Base-by-base conservation (phyloP, 2,113 vertebrate genomes). In the Ammodytes dubius region DNA sequence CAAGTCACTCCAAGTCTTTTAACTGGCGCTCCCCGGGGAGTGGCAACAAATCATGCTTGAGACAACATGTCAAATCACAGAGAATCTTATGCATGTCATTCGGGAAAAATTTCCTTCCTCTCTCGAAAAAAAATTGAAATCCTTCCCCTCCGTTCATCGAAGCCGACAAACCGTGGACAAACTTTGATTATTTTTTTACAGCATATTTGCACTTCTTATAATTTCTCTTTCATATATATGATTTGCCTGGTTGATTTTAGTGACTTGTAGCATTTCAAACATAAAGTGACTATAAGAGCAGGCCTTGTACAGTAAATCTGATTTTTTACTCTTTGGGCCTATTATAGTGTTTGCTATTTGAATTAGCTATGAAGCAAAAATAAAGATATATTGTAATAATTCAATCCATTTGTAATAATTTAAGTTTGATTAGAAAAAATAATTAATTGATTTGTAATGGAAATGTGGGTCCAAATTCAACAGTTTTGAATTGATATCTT, bases 11-110 rank as follows among this genome's bases (percentile, higher is more conserved):
- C 7, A 71, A 90, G 88, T 92, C 93, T 91, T 92, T 92, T 92
- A 92, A 89, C 91, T 90, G 27, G 70, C 43, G 85, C 87, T 93
- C 91, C 66, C 87, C 27, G 68, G 92, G 93, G 91, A 93, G 89
- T 85, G 89, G 91, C 90, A 92, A 91, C 93, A 93, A 94, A 93
- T 92, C 91, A 92, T 71, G 89, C 82, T 87, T 92, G 91, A 94
- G 93, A 92, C 93, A 92, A 92, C 92, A 92, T 80, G 92, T 94
- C 93, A 94, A 88, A 90, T 92, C 92, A 90, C 70, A 77, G 76
- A 67, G 64, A 81, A 86, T 89, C 89, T 10, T 53, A 53, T 79
- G 86, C 86, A 80, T 63, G 91, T 92, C 88, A 86, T 27, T 27
- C 27, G 27, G 72, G 84, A 83, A 84, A 84, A 63, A 76, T 15